A percentile compares a stretch with the other conserved stretches of the same genome.
Evolutionary conservation across 1,140 invertebrate genomes (phyloP).

Genomic region (Stegodyphus mimosarum): DNA sequence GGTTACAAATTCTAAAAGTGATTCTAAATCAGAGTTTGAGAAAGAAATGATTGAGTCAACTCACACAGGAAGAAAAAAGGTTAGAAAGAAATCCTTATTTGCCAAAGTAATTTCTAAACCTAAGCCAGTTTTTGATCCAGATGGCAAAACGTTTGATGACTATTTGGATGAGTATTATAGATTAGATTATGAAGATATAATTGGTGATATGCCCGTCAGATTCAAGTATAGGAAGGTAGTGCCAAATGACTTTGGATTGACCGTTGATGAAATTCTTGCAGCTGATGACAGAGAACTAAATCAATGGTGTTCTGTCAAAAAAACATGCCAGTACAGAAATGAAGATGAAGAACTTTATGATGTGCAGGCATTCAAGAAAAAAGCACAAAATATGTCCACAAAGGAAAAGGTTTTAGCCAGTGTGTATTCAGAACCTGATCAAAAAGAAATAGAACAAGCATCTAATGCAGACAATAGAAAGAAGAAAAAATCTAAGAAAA

Average conservation of each 20-base stretch:
- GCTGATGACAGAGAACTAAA: conserved; percentile 94
- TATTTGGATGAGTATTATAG: conserved; percentile 96
- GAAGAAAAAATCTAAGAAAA: conserved; percentile 57
- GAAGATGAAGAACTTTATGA: conserved; percentile 85
- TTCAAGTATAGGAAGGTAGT: conserved; percentile 91
- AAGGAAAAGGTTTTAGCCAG: conserved; percentile 90
- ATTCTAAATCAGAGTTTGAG: conserved; percentile 68
- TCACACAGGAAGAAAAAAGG: conserved; percentile 66
- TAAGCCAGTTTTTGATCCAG: conserved; percentile 86
- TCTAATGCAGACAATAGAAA: background rate
- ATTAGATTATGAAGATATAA: conserved; percentile 94
- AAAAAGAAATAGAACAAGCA: background rate
- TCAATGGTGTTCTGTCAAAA: conserved; percentile 93
- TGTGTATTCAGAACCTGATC: conserved; percentile 70
- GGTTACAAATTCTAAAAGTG: background rate
- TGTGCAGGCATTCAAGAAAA: conserved; percentile 79
- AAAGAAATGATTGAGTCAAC: conserved; percentile 74
- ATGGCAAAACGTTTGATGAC: conserved; percentile 76
- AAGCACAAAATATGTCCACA: conserved; percentile 77
- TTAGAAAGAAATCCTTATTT: conserved; percentile 75
- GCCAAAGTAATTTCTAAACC: conserved; percentile 76
- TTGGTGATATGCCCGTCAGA: conserved; percentile 85
- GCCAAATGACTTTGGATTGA: conserved; percentile 92
- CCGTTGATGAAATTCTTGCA: conserved; percentile 88
- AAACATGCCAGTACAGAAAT: conserved; percentile 74